Conservation (phyloP, 1,140 invertebrate genomes). For the Pantala flavescens region DNA sequence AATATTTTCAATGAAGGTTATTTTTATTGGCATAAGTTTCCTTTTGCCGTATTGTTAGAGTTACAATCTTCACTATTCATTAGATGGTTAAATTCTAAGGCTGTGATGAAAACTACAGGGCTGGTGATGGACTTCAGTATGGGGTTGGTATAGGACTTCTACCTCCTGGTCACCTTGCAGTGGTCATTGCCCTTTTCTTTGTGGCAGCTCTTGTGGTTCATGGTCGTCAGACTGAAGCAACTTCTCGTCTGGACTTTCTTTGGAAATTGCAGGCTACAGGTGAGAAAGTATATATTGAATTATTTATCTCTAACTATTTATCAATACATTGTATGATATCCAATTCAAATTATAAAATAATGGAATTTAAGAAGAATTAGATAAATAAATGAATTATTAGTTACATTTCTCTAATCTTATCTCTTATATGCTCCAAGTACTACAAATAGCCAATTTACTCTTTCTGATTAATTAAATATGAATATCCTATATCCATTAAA, state of each 20-base stretch:
- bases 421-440: too few relatives aligned
- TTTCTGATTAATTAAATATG: too few relatives aligned
- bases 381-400: neutral
- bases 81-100: conserved; percentile 29
- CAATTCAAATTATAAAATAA: neutral
- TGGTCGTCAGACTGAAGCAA: conserved; percentile 79
- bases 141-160: neutral
- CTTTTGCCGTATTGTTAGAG: conserved; percentile 26
- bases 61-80: conserved; percentile 33
- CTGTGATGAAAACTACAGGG: neutral
- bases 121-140: conserved; percentile 21
- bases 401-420: too few relatives aligned
- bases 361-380: neutral
- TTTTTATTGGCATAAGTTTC: neutral
- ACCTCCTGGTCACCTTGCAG: conserved; percentile 36
- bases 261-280: conserved; percentile 87
- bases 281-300: conserved; percentile 29
- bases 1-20: too few relatives aligned
- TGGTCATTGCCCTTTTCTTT: conserved; percentile 53
- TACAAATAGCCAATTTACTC: too few relatives aligned
- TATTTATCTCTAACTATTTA: conserved; percentile 16
- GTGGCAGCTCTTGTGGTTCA: conserved; percentile 68
- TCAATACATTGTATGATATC: neutral
- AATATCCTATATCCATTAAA: too few relatives aligned
- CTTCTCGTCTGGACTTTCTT: conserved; percentile 78